Evolutionary conservation across 2,888 invertebrate genomes (phyloP).

Genomic region (Xiphydria camelus): DNA sequence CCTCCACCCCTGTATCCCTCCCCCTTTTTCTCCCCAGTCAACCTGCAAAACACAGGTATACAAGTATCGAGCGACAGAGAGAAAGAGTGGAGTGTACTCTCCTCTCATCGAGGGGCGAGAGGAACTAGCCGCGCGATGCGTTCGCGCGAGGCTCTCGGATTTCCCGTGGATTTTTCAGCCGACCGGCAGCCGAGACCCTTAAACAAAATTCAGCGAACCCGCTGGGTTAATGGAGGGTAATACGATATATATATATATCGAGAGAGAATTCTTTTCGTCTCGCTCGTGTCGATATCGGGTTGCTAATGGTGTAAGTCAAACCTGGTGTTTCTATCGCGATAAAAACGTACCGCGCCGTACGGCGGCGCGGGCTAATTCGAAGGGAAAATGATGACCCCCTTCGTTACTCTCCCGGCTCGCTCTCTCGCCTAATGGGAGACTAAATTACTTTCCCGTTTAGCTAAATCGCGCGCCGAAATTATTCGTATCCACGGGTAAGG

Average conservation of each 20-base stretch:
- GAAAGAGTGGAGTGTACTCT: slow-evolving; percentile 4
- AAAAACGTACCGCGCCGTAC: no score
- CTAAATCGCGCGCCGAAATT: no score
- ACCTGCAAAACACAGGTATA: no score
- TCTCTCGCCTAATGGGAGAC: slow-evolving; percentile 39
- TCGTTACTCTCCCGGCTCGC: slow-evolving; percentile 6
- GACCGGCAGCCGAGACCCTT: no score
- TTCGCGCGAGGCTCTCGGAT: background rate
- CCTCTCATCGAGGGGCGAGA: slow-evolving; percentile 2
- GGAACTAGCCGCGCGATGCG: no score
- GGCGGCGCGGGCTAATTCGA: slow-evolving; percentile 49
- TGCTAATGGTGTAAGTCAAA: slow-evolving; percentile 52
- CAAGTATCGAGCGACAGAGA: slow-evolving; percentile 11
- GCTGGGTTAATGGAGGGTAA: slow-evolving; percentile 1
- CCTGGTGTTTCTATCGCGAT: slow-evolving; percentile 33
- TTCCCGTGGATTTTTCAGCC: slow-evolving; percentile 8
- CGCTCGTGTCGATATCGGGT: slow-evolving; percentile 40
- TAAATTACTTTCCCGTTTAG: slow-evolving; percentile 39
- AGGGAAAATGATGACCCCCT: slow-evolving; percentile 31
- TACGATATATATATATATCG: slow-evolving; percentile 5
- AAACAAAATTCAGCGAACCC: background rate
- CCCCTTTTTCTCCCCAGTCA: no score
- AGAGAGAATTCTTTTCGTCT: slow-evolving; percentile 15
- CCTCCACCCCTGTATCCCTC: no score
- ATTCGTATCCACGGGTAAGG: no score